Percentiles rank a stretch among this genome's conserved stretches.
Evolutionary conservation across 2,888 invertebrate genomes (phyloP).

Genomic region (Callimorpha dominula): DNA sequence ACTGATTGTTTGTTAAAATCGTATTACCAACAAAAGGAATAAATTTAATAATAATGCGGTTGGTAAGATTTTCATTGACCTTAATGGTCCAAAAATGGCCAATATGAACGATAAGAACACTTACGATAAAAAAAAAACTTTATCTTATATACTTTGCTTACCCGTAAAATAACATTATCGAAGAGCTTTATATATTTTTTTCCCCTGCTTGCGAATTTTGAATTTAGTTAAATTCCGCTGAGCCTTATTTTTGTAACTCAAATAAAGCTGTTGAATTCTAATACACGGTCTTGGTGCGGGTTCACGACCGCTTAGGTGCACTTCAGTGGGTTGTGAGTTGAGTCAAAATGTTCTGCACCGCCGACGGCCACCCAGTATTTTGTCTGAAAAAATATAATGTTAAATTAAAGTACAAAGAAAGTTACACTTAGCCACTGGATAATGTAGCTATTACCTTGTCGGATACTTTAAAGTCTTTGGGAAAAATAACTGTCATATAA

Average conservation of each 20-base stretch:
- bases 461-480: not conserved
- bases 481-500: not conserved
- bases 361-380: conserved; percentile 55
- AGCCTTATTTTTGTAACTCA: conserved; percentile 44
- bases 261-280: conserved; percentile 52
- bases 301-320: conserved; percentile 69
- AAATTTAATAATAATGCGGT: not conserved
- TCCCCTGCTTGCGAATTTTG: conserved; percentile 4
- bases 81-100: not conserved
- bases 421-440: not conserved
- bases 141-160: not conserved
- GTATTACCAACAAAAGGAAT: conserved; percentile 25
- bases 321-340: conserved; percentile 57
- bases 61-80: conserved; percentile 8
- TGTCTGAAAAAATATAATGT: conserved; percentile 59
- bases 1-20: conserved; percentile 46
- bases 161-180: not conserved
- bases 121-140: not conserved
- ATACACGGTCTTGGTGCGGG: conserved; percentile 55
- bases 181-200: conserved; percentile 7
- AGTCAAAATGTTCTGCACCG: conserved; percentile 66
- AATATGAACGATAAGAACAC: not conserved
- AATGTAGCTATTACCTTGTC: not conserved
- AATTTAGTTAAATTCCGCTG: conserved; percentile 26
- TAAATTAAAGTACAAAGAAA: conserved; percentile 28